phyloP scores from a whole-genome alignment of 2,113 vertebrate genomes.

The Rhynchomys soricoides region DNA sequence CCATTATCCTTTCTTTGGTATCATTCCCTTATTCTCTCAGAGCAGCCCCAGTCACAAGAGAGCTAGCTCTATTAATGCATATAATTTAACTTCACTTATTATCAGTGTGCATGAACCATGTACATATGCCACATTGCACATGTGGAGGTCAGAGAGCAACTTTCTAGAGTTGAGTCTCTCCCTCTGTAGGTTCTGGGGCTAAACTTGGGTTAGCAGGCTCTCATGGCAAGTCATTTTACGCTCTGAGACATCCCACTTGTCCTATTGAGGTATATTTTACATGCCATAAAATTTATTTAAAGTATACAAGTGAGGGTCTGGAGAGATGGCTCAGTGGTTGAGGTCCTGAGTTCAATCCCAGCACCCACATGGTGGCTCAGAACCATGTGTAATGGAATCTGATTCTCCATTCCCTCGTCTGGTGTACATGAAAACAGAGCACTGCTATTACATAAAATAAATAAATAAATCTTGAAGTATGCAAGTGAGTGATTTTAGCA shows the following conservation, averaged over 20 bases:
- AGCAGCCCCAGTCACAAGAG: background rate
- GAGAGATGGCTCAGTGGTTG: no score
- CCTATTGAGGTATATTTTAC: conserved; percentile 13
- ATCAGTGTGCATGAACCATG: background rate
- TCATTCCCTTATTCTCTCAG: background rate
- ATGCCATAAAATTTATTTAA: background rate
- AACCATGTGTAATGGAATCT: no score
- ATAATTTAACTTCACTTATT: background rate
- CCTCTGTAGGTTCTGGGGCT: no score
- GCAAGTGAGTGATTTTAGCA: conserved; percentile 27
- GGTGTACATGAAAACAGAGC: no score
- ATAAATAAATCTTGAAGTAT: background rate
- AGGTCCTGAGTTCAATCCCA: no score
- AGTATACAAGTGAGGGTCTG: no score
- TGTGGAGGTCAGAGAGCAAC: background rate
- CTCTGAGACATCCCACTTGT: background rate
- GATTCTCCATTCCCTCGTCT: no score
- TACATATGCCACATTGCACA: background rate
- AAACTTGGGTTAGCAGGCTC: background rate
- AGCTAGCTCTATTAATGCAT: background rate
- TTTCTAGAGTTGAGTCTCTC: background rate
- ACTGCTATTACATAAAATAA: no score
- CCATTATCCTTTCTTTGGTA: conserved; percentile 1
- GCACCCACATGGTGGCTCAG: no score
- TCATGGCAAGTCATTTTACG: background rate